Conservation (phyloP, 2,113 vertebrate species). For the Menidia beryllina region DNA sequence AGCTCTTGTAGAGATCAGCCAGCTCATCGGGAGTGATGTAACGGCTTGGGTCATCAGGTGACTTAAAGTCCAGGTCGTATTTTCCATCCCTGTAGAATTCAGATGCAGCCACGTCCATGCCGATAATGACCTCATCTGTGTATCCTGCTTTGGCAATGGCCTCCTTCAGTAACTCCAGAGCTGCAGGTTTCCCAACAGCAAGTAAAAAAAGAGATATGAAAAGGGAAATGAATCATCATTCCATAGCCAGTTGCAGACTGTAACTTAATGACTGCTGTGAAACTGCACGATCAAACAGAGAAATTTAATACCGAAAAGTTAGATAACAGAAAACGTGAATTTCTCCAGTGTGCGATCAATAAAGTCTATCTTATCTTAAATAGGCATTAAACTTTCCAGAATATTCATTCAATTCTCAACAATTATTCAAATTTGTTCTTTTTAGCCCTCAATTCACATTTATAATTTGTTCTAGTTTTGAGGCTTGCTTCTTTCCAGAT, state of each 20-base stretch:
- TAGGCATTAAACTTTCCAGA: too few relatives aligned
- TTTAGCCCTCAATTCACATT: too few relatives aligned
- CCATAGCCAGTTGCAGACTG: background rate
- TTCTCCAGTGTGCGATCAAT: too few relatives aligned
- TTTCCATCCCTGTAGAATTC: slow-evolving; percentile 93
- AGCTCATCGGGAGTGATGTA: slow-evolving; percentile 90
- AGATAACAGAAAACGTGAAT: too few relatives aligned
- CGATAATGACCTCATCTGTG: slow-evolving; percentile 91
- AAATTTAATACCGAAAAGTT: too few relatives aligned
- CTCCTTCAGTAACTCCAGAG: slow-evolving; percentile 90
- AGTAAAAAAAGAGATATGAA: background rate
- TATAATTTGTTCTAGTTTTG: background rate
- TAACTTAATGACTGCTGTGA: background rate
- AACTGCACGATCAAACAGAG: background rate
- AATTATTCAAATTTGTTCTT: too few relatives aligned
- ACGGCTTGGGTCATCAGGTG: slow-evolving; percentile 89
- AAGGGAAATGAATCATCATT: background rate
- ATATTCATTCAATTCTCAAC: too few relatives aligned
- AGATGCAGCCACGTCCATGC: slow-evolving; percentile 97
- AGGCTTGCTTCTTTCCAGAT: background rate
- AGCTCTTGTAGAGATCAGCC: slow-evolving; percentile 92
- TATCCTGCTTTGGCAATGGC: slow-evolving; percentile 94
- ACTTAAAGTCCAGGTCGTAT: slow-evolving; percentile 98
- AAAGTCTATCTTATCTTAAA: too few relatives aligned
- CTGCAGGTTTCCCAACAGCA: slow-evolving; percentile 67